A percentile compares a stretch with the other conserved stretches of the same genome.
Evolutionary conservation across 1,140 invertebrate species (phyloP).

Genomic region (Drosophila gunungcola): DNA sequence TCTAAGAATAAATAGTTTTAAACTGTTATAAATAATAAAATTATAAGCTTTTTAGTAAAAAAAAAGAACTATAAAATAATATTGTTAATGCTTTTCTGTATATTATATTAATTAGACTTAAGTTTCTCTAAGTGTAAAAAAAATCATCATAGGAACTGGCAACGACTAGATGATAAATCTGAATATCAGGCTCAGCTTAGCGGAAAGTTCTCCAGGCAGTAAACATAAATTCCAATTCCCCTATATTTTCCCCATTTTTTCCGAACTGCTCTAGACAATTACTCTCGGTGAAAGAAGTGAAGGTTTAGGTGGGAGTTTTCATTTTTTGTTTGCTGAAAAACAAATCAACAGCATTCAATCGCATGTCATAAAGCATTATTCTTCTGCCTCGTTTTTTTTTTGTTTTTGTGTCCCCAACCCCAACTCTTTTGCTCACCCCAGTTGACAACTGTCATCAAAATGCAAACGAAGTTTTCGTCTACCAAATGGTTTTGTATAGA

Average conservation of each 20-base stretch:
- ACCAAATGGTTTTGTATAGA: constrained; percentile 66
- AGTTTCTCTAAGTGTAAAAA: neutral
- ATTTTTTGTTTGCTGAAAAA: constrained; percentile 27
- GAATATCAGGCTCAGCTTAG: constrained; percentile 30
- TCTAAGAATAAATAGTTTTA: too few relatives aligned
- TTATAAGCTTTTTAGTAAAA: too few relatives aligned
- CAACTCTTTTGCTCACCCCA: constrained; percentile 7
- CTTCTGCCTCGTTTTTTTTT: constrained; percentile 15
- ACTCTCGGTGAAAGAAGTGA: constrained; percentile 29
- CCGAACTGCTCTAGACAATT: constrained; percentile 52
- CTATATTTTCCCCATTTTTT: constrained; percentile 18
- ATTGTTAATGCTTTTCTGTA: too few relatives aligned
- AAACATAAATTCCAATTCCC: constrained; percentile 57
- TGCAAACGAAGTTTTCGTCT: constrained; percentile 74
- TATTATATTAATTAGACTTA: neutral
- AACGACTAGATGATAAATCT: constrained; percentile 41
- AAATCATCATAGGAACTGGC: neutral
- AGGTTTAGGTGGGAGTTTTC: constrained; percentile 31
- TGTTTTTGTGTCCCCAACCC: constrained; percentile 11
- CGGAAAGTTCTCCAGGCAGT: constrained; percentile 20
- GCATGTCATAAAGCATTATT: constrained; percentile 80
- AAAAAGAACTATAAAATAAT: too few relatives aligned
- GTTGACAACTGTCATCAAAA: constrained; percentile 74
- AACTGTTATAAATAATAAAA: too few relatives aligned
- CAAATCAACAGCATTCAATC: constrained; percentile 78